Conservation (phyloP, 2,888 invertebrate genomes). For the Nemurella pictetii region DNA sequence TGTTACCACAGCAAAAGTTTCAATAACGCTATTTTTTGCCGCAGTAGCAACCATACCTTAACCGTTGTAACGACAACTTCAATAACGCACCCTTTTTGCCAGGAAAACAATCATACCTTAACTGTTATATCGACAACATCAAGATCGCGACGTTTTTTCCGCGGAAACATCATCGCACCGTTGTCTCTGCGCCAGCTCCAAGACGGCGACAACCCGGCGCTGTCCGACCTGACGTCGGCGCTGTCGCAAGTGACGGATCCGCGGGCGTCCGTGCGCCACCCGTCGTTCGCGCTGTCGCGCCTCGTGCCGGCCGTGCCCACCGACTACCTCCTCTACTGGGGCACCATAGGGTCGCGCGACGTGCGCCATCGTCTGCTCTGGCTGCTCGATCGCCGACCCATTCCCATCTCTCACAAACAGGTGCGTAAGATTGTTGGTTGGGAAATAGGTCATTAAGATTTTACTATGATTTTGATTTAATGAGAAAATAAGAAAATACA, state of each 20-base stretch:
- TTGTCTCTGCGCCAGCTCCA: conserved; percentile 21
- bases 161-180: no score
- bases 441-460: no score
- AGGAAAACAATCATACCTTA: no score
- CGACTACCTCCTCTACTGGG: conserved; percentile 70
- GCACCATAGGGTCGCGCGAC: conserved; percentile 54
- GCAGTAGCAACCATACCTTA: no score
- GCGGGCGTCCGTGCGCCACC: conserved; percentile 57
- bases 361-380: conserved; percentile 59
- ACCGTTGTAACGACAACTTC: no score
- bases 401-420: conserved; percentile 63
- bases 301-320: conserved; percentile 60
- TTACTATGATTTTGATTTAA: no score
- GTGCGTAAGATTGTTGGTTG: conserved; percentile 49
- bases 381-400: conserved; percentile 61
- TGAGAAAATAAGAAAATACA: no score
- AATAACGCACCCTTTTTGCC: no score
- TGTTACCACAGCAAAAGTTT: no score
- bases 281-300: conserved; percentile 56
- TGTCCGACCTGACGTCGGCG: conserved; percentile 55
- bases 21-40: no score
- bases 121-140: no score
- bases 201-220: conserved; percentile 11
- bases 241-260: conserved; percentile 58
- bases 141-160: no score